These are phyloP conservation scores for Tachypleus tridentatus DNA, from an alignment of 1,140 invertebrate genomes.

Conservation along the genomic window DNA sequence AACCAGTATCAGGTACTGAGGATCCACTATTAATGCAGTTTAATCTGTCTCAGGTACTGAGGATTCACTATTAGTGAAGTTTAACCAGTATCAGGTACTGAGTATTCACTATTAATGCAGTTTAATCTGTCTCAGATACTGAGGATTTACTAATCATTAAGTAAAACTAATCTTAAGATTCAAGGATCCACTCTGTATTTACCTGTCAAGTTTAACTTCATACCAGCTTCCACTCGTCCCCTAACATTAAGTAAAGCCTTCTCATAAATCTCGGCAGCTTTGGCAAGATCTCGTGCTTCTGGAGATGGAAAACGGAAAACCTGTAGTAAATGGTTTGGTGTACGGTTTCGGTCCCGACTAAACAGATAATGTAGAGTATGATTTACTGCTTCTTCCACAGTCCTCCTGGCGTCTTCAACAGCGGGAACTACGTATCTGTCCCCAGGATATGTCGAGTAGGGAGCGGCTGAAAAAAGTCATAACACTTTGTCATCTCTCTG, in stretches of 20 bases:
- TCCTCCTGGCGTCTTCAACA: conserved; percentile 57
- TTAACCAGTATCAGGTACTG: too few relatives aligned
- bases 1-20: too few relatives aligned
- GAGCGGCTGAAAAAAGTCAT: conserved; percentile 23
- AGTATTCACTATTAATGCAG: too few relatives aligned
- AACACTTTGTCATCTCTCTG: too few relatives aligned
- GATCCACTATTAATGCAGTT: too few relatives aligned
- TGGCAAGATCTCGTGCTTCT: conserved; percentile 60
- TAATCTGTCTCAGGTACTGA: too few relatives aligned
- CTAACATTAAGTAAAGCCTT: conserved; percentile 48
- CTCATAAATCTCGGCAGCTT: conserved; percentile 87
- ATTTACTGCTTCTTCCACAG: conserved; percentile 75
- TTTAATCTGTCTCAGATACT: too few relatives aligned
- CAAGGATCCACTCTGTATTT: background rate
- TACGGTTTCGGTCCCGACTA: conserved; percentile 10
- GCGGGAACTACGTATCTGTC: conserved; percentile 48
- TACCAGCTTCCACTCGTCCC: conserved; percentile 59
- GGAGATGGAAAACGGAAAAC: conserved; percentile 64
- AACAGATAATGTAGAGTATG: conserved; percentile 42
- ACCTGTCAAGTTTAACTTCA: conserved; percentile 41
- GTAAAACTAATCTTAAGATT: too few relatives aligned
- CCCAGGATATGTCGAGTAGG: conserved; percentile 32
- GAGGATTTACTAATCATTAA: too few relatives aligned
- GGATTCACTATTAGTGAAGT: too few relatives aligned
- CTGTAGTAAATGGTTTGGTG: conserved; percentile 50